Base-by-base conservation (phyloP, 2,797 vertebrate species). In the Lagocephalus sceleratus region DNA sequence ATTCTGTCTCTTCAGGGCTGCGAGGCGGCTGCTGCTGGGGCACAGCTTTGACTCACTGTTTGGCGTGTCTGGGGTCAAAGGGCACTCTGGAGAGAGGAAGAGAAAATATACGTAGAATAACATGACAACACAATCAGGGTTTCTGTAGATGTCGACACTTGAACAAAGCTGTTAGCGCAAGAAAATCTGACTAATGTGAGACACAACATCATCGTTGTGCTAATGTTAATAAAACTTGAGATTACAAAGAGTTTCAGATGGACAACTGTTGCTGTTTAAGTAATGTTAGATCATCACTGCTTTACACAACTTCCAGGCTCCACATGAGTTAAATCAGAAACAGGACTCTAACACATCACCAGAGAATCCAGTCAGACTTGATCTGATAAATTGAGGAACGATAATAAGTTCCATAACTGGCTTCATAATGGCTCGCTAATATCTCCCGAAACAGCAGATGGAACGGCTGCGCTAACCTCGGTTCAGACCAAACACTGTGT, bases 31-130 rank as follows among this genome's bases (percentile, higher is more conserved):
- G 85, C 89, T 97, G 86, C 91, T 95, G 5, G 92, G 91, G 82
- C 89, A 89, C 78, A 88, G 92, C 68, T 93, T 90, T 56, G 88
- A 87, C 82, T 97, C 94, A 32, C 92, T 97, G 82, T 92, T 96
- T 16, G 95, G 95, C 68, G 95, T 97, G 84, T 97, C 94, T 56
- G 95, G 94, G 56, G 95, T 98, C 80, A 93, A 84, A 54, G 94
- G 95, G 80, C 92, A 97, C 83, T 99, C 96, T 99, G 89, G 35
- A 61, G 19, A 58, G 48, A 58, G 35, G 56, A 1, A 43, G 16
- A 45, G 53, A 47, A 44, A 29, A 48, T 42, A 17, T 1, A 51
- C 10, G 55, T 2, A 51, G 57, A 15, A 43, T 3, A 15, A n/a
- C 40, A 42, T n/a, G n/a, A n/a, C n/a, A n/a, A n/a, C n/a, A n/a